Evolutionary conservation across 2,797 vertebrate species (phyloP).

Genomic region (Microcaecilia unicolor): DNA sequence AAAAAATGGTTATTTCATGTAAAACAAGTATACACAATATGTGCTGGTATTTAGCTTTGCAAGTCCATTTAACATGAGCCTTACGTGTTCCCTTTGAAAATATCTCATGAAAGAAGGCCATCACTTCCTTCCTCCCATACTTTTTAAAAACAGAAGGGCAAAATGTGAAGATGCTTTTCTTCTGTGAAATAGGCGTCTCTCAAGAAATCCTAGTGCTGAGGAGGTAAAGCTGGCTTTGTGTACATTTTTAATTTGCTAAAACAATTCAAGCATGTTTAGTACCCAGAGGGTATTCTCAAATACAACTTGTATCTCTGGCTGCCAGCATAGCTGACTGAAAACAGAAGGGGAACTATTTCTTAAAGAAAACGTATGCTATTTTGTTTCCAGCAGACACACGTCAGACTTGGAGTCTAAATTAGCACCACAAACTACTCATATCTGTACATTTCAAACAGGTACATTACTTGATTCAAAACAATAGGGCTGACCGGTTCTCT

Average conservation of each 20-base stretch:
- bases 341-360: constrained; percentile 48
- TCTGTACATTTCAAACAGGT: no score
- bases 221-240: constrained; percentile 46
- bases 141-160: constrained; percentile 16
- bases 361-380: constrained; percentile 34
- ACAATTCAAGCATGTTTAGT: constrained; percentile 49
- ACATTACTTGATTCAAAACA: no score
- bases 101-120: constrained; percentile 20
- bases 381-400: constrained; percentile 4
- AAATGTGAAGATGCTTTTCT: constrained; percentile 3
- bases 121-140: constrained; percentile 13
- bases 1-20: no score
- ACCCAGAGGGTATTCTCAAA: constrained; percentile 51
- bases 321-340: constrained; percentile 53
- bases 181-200: constrained; percentile 16
- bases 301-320: constrained; percentile 56
- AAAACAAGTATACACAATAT: no score
- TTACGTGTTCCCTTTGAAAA: constrained; percentile 1
- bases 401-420: constrained; percentile 6
- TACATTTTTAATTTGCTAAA: constrained; percentile 55
- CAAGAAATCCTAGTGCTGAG: constrained; percentile 40
- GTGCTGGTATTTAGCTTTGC: no score
- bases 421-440: no score
- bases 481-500: no score
- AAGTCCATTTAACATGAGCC: no score